Evolutionary conservation across 2,113 vertebrate genomes (phyloP), one percentile per base, ranked within the genome.

Genomic region (Raja brachyura): DNA sequence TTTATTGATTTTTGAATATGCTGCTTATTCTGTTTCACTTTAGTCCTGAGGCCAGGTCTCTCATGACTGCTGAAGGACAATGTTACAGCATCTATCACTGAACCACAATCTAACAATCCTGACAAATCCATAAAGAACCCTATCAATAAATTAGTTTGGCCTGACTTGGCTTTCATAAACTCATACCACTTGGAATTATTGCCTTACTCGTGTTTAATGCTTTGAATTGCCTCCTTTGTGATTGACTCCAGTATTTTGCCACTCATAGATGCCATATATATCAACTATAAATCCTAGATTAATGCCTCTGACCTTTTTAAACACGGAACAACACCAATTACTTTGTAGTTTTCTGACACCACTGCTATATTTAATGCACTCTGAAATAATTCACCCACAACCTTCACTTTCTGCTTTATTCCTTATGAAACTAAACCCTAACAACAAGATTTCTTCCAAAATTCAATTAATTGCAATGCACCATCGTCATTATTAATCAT

Each of bases 101-200:
- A 25, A 39, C 66, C n/a, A 92, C 90, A 68, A 48, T 25, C 66
- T 48, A 28, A 25, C 22, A 92, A 48, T 73, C 31, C 90, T 73
- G 68, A 92, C 39, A 92, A 92, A 92, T 92, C 90, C 33, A 5
- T 73, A 54, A 90, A 48, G 66, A 92, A 73, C 54, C 73, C 33
- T 73, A 92, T 92, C 33, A 73, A 92, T 92, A 92, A 73, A 73
- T 92, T 92, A 73, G 90, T 73, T 92, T 22, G 90, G 90, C 90
- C 48, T 92, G 90, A 13, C 90, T 92, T 73, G 33, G 28, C 90
- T 92, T 92, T 92, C 90, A 92, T 73, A 92, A 92, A 73, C 66
- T 92, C 90, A 73, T 48, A 92, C 70, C 68, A 25, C 90, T 92
- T 73, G 68, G 66, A 92, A 92, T 73, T 92, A 92, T 73, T 73